Base-by-base conservation (phyloP, 2,888 invertebrate species). In the Venustoraphidia nigricollis region DNA sequence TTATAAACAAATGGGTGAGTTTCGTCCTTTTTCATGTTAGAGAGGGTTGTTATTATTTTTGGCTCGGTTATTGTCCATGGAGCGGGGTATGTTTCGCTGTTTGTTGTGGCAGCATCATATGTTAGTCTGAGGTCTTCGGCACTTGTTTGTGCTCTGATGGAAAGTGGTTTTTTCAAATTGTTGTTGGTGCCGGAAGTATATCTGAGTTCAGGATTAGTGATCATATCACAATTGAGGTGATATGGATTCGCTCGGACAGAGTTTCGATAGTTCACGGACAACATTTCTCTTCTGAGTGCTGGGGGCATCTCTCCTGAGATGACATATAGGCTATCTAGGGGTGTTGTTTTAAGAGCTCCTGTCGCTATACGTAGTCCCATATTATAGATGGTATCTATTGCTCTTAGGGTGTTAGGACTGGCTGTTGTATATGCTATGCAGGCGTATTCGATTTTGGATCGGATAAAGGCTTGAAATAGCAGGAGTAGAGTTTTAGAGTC, bases 401-500 rank as follows among this genome's bases (percentile, higher is more conserved):
- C 41, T 13, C 50, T 39, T 4, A 47, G 40, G 10, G 35, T 40
- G 8, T 9, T 14, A 34, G 40, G n/a, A 36, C 43, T 48, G 9
- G 55, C 55, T n/a, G 55, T 53, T n/a, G 47, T 47, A 40, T 56
- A 58, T 36, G 56, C 39, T 36, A 53, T 51, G 2, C 53, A 48
- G 2, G 55, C 56, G 37, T 58, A 57, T 17, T 57, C 56, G 1
- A 56, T 9, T 51, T 55, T 56, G 10, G 52, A 41, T 35, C 47
- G 39, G 2, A 55, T 47, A 9, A 53, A 17, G 34, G 53, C 44
- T 47, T 49, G 50, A 36, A 55, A 55, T 0, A 51, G 37, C 2
- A 39, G 44, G 1, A 44, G n/a, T 36, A 54, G 27, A 3, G 47
- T 44, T 10, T 45, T 36, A 41, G 40, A 35, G n/a, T 52, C 46